Conservation (phyloP, 2,113 vertebrate species). For the Tragelaphus strepsiceros region DNA sequence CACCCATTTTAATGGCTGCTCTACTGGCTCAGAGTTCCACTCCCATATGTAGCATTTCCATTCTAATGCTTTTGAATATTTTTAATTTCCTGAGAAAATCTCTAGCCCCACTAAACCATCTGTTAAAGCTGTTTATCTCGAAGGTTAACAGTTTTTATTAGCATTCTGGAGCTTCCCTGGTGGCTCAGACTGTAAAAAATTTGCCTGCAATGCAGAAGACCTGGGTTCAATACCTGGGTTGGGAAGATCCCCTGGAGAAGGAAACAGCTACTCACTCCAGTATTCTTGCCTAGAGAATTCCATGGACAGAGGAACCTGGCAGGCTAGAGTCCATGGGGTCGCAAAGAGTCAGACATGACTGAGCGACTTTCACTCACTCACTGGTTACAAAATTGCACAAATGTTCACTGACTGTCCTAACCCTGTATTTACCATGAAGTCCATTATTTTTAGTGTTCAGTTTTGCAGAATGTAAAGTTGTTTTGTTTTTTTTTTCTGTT, state of each 20-base stretch:
- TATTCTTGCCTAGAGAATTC: not conserved
- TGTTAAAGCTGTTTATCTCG: not conserved
- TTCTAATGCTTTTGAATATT: not conserved
- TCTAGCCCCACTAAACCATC: not conserved
- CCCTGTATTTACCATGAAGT: not conserved
- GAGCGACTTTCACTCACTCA: not conserved
- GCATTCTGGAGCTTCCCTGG: not conserved
- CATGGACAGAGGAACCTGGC: not conserved
- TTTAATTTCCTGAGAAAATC: not conserved
- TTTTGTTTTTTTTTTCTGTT: not conserved
- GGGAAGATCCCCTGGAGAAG: not conserved
- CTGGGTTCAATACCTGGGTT: not conserved
- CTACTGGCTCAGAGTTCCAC: not conserved
- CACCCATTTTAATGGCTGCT: not conserved
- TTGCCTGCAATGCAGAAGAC: not conserved
- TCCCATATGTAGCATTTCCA: not conserved
- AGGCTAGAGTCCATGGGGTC: not conserved
- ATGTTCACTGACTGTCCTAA: slow-evolving; percentile 26
- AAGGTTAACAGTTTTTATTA: not conserved
- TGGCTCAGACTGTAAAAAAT: not conserved
- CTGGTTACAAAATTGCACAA: not conserved
- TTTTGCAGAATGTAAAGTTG: slow-evolving; percentile 30
- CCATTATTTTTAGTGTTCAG: not conserved
- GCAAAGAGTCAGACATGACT: not conserved
- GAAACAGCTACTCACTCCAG: not conserved